Evolutionary conservation across 2,888 invertebrate species (phyloP).

Genomic region (Horisme vitalbata): DNA sequence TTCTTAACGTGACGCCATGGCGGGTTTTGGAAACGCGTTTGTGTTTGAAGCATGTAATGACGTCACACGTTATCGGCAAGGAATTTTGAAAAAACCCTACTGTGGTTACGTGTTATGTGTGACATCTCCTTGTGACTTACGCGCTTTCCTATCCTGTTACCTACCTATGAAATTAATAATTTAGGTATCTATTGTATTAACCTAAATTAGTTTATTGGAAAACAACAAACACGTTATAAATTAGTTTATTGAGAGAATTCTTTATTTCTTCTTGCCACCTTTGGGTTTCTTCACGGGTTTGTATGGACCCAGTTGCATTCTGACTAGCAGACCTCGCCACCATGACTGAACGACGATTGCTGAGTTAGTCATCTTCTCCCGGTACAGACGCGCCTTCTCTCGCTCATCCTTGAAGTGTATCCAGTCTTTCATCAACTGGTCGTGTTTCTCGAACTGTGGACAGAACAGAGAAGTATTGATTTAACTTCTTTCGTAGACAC

Average conservation of each 20-base stretch:
- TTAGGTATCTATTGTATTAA: too few species aligned
- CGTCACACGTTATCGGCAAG: too few species aligned
- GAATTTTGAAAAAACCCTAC: too few species aligned
- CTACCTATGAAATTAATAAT: too few species aligned
- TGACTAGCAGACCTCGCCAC: conserved; percentile 56
- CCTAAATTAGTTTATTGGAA: not conserved
- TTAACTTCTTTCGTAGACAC: too few species aligned
- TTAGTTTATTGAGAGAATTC: not conserved
- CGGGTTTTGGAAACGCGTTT: too few species aligned
- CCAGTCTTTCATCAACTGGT: conserved; percentile 55
- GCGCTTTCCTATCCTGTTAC: too few species aligned
- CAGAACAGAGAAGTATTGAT: too few species aligned
- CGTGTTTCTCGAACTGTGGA: conserved; percentile 48
- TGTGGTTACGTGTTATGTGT: too few species aligned
- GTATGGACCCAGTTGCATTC: conserved; percentile 30
- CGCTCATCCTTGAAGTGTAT: conserved; percentile 59
- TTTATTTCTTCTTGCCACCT: conserved; percentile 15
- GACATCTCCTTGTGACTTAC: too few species aligned
- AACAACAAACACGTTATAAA: not conserved
- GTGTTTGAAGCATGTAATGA: too few species aligned
- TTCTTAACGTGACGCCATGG: too few species aligned
- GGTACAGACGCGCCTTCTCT: conserved; percentile 52
- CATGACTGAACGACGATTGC: conserved; percentile 67
- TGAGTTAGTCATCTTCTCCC: conserved; percentile 57
- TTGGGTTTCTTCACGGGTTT: conserved; percentile 17